Evolutionary conservation across 2,113 vertebrate species (phyloP).

Genomic region (Motacilla tschutschensis): DNA sequence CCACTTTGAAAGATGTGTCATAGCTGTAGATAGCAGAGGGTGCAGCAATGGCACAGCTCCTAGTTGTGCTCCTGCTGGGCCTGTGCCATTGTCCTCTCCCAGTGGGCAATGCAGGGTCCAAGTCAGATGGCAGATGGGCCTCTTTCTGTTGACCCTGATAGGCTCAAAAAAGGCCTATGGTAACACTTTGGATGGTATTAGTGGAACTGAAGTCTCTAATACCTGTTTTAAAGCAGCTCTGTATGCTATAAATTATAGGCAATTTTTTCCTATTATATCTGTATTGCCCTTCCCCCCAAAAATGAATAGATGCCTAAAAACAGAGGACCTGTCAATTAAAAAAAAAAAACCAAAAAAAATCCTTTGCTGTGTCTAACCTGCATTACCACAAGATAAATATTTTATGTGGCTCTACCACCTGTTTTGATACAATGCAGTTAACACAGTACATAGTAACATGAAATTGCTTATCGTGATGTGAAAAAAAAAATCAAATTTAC

Average conservation of each 20-base stretch:
- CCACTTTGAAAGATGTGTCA: conserved; percentile 12
- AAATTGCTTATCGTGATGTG: background rate
- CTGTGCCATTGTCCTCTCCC: background rate
- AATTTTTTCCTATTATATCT: background rate
- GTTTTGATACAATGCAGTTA: background rate
- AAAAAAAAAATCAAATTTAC: background rate
- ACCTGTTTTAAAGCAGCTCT: background rate
- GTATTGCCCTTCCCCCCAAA: background rate
- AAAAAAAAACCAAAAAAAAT: background rate
- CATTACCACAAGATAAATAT: background rate
- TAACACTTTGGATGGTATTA: conserved; percentile 30
- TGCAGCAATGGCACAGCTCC: background rate
- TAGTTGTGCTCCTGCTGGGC: background rate
- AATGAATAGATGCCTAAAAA: background rate
- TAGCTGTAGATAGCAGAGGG: background rate
- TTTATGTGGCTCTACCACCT: background rate
- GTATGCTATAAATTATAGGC: background rate
- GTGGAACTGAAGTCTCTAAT: background rate
- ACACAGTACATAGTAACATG: background rate
- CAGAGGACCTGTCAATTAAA: background rate
- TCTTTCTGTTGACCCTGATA: background rate
- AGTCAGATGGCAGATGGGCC: background rate
- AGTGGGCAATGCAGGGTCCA: accelerated
- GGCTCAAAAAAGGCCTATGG: background rate
- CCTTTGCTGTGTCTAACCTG: background rate